Evolutionary conservation across 2,113 vertebrate species (phyloP), one percentile per base, ranked within the genome.

Genomic region (Syngnathus scovelli): DNA sequence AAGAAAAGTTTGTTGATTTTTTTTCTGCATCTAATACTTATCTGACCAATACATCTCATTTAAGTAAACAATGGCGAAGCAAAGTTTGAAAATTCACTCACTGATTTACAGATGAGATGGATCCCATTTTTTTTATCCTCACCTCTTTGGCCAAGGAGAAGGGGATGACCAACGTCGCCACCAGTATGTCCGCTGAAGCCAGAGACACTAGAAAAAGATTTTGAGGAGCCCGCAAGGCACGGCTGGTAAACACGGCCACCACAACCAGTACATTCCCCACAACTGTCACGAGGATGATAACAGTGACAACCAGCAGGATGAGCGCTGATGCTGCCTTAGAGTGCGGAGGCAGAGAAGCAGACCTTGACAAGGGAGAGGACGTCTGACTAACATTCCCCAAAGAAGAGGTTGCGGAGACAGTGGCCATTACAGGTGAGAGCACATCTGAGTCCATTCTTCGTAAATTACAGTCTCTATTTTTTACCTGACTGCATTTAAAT

Each of bases 191-290:
- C 0, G 95, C 95, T 0, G 86, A 93, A 0, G 96, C 95, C 84
- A 97, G 74, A 0, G 96, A 98, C 81, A 98, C 94, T 55, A 98
- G 86, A 80, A 98, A 97, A 38, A 98, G 92, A 82, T 98, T 95
- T 76, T 96, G 96, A 0, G 94, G 95, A 0, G 96, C 93, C 33
- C 90, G 91, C 36, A 98, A 91, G 0, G 94, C 93, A 37, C 91
- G 92, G 79, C 95, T 96, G 46, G 94, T 95, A 77, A 94, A 89
- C 33, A 95, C 79, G 0, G 94, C 93, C 63, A 88, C 90, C 64
- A 94, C 93, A 1, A 95, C 93, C 77, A 95, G 77, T 0, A 85
- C 70, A 0, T 95, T 95, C 0, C 94, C 94, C 68, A 92, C 77
- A 68, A 95, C 86, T 0, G 92, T 95, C 15, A 91, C 86, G 77